Evolutionary conservation across 92 coral and sea anemone genomes (phyloP).

Genomic region (Heteractis magnifica): DNA sequence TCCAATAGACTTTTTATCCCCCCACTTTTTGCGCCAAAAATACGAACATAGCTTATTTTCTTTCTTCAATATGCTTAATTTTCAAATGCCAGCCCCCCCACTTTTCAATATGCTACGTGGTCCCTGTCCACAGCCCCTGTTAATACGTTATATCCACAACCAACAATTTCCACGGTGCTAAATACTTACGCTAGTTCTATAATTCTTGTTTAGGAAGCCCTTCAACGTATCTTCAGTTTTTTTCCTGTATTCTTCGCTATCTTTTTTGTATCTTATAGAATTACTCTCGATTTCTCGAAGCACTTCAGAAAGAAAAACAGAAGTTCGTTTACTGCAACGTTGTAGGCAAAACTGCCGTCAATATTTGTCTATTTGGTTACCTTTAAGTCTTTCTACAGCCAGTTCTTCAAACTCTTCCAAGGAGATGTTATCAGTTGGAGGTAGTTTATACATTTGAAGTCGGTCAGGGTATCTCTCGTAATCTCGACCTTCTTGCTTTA

Average conservation of each 20-base stretch:
- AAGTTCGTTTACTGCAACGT: background rate
- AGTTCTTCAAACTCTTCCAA: conserved; percentile 93
- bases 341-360: too few relatives aligned
- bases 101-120: too few relatives aligned
- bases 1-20: too few relatives aligned
- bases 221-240: conserved; percentile 53
- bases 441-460: conserved; percentile 84
- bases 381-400: conserved; percentile 90
- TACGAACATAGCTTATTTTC: too few relatives aligned
- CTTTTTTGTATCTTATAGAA: conserved; percentile 78
- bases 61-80: too few relatives aligned
- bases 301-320: conserved; percentile 36
- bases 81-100: too few relatives aligned
- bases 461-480: conserved; percentile 53
- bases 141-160: too few relatives aligned
- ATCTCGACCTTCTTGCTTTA: conserved; percentile 25
- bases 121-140: too few relatives aligned
- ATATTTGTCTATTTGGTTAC: conserved; percentile 28
- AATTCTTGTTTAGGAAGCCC: conserved; percentile 41
- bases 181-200: conserved; percentile 5
- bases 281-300: conserved; percentile 87
- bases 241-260: conserved; percentile 36
- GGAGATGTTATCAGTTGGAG: conserved; percentile 87
- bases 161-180: background rate
- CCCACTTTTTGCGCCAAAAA: too few relatives aligned